Base-by-base conservation (phyloP, 2,797 vertebrate genomes). In the Ispidina lecontei region DNA sequence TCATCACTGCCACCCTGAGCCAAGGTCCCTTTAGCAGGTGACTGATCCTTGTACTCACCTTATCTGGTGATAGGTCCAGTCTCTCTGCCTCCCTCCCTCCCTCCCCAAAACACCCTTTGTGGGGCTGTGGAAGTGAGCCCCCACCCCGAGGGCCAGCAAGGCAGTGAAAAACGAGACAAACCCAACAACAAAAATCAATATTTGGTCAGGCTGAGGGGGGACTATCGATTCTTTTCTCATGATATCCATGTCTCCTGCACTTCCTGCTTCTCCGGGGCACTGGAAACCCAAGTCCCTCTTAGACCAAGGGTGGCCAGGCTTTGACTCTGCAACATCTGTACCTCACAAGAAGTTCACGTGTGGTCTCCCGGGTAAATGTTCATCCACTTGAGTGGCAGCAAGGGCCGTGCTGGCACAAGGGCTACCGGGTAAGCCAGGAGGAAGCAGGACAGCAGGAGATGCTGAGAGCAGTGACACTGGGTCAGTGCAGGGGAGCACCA, bases 181-280 rank as follows among this genome's bases (percentile, higher is more conserved):
- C 72, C 0, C 10, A 95, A 94, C 9, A 2, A 92, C 92, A 96
- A 95, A 95, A 95, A 96, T 29, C 95, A 95, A 96, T 96, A 96
- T 96, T 96, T 95, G 84, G 95, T 95, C 94, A 96, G 89, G 89
- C 89, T 14, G 14, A 94, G 78, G 62, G 78, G 91, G 58, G 94
- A 92, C 95, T 91, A 96, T 95, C 76, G 70, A 93, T 95, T 94
- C 90, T 94, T 95, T 95, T 96, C 95, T 96, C 95, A 95, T 95
- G 86, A 94, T 94, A 95, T 94, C 94, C 91, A 29, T 93, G 94
- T 96, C 94, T 94, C 96, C 94, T 87, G 91, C 90, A 93, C 93
- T 96, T 96, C 94, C 94, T 96, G 95, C 96, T 90, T 93, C 93
- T 77, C 88, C 1, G 21, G 88, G 93, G 92, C 92, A 95, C 92